These are phyloP conservation scores for Drosophila anomelani DNA, from an alignment of 2,888 invertebrate species.

Conservation along the genomic window DNA sequence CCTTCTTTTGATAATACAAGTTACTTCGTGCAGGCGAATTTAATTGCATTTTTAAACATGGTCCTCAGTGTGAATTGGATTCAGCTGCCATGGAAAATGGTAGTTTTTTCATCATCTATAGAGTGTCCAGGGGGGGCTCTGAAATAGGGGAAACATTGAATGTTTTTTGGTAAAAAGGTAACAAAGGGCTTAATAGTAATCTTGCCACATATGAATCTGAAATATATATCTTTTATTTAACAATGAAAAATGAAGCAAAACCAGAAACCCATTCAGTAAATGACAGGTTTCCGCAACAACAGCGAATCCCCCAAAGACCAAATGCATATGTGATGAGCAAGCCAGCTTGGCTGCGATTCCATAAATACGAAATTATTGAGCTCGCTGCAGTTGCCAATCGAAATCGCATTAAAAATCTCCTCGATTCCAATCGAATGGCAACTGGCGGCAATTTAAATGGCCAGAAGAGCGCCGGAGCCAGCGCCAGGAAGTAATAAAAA, in stretches of 20 bases:
- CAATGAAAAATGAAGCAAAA: neutral
- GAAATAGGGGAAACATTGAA: neutral
- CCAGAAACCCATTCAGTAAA: conserved; percentile 3
- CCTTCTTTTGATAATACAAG: conserved; percentile 25
- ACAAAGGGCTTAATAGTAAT: neutral
- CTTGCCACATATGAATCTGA: neutral
- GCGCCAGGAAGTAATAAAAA: conserved; percentile 69
- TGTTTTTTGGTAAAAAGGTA: neutral
- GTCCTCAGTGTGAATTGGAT: neutral
- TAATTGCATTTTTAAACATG: conserved; percentile 33
- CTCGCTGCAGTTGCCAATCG: conserved; percentile 49
- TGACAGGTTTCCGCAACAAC: neutral
- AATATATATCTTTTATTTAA: neutral
- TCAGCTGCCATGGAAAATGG: neutral
- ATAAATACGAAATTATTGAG: conserved; percentile 8
- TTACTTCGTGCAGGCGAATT: conserved; percentile 16
- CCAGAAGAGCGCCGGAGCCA: conserved; percentile 30
- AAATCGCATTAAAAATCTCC: conserved; percentile 60
- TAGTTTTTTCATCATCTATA: neutral
- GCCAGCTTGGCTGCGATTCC: conserved; percentile 1
- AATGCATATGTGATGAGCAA: conserved; percentile 28
- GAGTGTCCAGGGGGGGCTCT: neutral
- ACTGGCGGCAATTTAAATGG: conserved; percentile 52
- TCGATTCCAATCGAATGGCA: conserved; percentile 51
- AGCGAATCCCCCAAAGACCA: neutral